These are phyloP conservation scores for Eulemur macaco DNA, from an alignment of 2,113 vertebrate genomes.

Conservation along the genomic window DNA sequence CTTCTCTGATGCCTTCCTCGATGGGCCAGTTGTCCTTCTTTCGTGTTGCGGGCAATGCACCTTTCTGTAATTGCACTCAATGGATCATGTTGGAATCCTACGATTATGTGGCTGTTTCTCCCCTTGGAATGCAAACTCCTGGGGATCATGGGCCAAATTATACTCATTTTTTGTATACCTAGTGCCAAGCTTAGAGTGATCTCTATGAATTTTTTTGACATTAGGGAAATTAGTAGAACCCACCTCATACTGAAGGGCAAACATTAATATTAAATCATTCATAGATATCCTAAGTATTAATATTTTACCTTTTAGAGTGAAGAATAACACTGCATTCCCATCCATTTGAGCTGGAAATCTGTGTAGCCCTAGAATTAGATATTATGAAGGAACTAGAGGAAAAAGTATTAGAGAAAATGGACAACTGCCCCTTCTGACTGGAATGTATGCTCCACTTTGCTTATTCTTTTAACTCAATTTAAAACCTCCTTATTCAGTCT, in stretches of 20 bases:
- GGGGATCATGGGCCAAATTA: not conserved
- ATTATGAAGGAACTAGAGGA: not conserved
- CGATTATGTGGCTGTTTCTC: not conserved
- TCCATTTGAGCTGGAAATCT: not conserved
- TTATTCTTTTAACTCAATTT: not conserved
- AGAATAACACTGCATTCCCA: not conserved
- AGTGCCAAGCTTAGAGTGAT: not conserved
- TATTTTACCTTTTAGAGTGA: slow-evolving; percentile 6
- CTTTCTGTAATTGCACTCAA: not conserved
- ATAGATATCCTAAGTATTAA: not conserved
- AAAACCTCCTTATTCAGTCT: not conserved
- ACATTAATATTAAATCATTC: not conserved
- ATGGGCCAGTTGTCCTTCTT: not conserved
- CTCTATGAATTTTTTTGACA: not conserved
- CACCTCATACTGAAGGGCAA: not conserved
- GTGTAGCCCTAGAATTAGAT: not conserved
- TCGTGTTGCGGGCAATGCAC: not conserved
- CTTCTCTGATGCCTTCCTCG: not conserved
- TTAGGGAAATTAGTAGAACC: not conserved
- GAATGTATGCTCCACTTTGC: accelerated
- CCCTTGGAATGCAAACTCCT: not conserved
- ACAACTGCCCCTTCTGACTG: not conserved
- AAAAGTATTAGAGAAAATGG: not conserved
- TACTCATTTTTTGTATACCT: not conserved
- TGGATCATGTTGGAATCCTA: not conserved